Evolutionary conservation across 2,797 vertebrate species (phyloP), one percentile per base, ranked within the genome.

Genomic region (Dryobates pubescens): DNA sequence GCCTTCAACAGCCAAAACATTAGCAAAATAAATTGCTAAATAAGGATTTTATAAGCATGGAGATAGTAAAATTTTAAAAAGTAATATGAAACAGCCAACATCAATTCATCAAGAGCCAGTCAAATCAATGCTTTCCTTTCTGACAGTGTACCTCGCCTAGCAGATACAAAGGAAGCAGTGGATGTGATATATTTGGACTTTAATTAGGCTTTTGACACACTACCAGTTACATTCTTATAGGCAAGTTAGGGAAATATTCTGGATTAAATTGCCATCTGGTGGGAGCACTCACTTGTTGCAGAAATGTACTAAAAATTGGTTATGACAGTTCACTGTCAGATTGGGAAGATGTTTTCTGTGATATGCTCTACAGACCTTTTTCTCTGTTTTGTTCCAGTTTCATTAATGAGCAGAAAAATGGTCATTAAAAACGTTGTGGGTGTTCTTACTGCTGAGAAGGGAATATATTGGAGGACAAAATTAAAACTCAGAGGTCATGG

Each of bases 231-330:
- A n/a, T 76, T 88, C 49, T 86, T 34, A 51, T 63, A 72, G 82
- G 79, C 20, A 92, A 72, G 11, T 62, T 78, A 59, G 47, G 53
- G 61, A 92, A 91, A 68, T 84, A 24, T 88, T 94, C 49, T 91
- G 88, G 61, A 86, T 92, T 71, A 88, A 95, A 71, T 96, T 92
- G 61, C 85, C 89, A 76, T 89, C 80, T 92, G 71, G 68, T 88
- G 82, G 61, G 71, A 82, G 86, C 54, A 90, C 41, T 32, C 62
- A 90, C 75, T 89, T 89, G 87, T 81, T 93, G 87, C 47, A 93
- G 63, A 78, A 93, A 56, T 27, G 11, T 27, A 51, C 34, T 64
- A 22, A 88, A 89, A 92, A 68, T 30, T 56, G 78, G 30, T 81
- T 91, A 59, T 45, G 47, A 49, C 30, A 67, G 34, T 86, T 88